phyloP scores from a whole-genome alignment of 1,140 invertebrate genomes.

The Adoxophyes honmai region DNA sequence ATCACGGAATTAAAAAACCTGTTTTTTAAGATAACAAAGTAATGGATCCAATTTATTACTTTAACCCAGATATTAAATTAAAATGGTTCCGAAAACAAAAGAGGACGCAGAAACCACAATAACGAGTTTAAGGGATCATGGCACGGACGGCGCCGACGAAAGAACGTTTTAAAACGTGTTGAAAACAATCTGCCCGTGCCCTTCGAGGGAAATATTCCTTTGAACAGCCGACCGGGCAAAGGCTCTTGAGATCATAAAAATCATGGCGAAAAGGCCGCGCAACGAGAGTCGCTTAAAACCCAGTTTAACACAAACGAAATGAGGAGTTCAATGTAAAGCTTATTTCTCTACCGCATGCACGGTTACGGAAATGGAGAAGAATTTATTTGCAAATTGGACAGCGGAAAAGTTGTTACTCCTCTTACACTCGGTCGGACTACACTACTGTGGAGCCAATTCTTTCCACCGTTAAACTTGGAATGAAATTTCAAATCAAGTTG shows the following conservation, averaged over 20 bases:
- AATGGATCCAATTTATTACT: too few relatives aligned
- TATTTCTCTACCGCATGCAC: constrained; percentile 23
- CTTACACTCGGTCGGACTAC: constrained; percentile 28
- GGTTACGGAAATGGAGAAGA: constrained; percentile 23
- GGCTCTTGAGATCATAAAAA: constrained; percentile 19
- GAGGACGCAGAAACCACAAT: too few relatives aligned
- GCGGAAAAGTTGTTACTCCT: constrained; percentile 36
- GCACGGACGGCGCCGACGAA: too few relatives aligned
- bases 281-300: constrained; percentile 29
- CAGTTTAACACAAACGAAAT: constrained; percentile 30
- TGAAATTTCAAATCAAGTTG: constrained; percentile 16
- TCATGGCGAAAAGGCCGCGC: constrained; percentile 19
- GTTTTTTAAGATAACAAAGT: too few relatives aligned
- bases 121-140: too few relatives aligned
- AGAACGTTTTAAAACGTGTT: too few relatives aligned
- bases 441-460: constrained; percentile 32
- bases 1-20: too few relatives aligned
- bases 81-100: too few relatives aligned
- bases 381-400: constrained; percentile 44
- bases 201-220: constrained; percentile 7
- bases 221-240: constrained; percentile 18
- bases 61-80: too few relatives aligned
- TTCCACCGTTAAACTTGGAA: constrained; percentile 26
- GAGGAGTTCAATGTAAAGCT: constrained; percentile 31
- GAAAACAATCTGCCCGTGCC: too few relatives aligned